phyloP scores from a whole-genome alignment of 2,113 vertebrate genomes.

The Oreochromis spilurus region DNA sequence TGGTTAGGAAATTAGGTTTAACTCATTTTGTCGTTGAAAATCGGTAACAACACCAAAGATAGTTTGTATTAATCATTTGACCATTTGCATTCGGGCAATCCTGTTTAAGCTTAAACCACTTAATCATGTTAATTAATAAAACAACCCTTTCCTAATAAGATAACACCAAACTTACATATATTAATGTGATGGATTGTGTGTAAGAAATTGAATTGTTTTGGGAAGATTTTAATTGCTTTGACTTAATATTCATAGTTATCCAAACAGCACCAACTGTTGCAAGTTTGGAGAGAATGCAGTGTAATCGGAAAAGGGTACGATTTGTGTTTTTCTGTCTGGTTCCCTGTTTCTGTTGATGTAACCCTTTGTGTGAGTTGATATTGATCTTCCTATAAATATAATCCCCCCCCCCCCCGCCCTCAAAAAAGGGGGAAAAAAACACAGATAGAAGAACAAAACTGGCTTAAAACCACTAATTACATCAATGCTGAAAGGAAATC shows the following conservation, averaged over 20 bases:
- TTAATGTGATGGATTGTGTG: slow-evolving; percentile 50
- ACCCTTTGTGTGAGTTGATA: slow-evolving; percentile 67
- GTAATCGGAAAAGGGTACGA: not conserved
- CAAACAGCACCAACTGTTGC: slow-evolving; percentile 13
- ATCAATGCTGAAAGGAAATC: slow-evolving; percentile 87
- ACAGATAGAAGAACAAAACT: slow-evolving; percentile 64
- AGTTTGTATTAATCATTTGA: slow-evolving; percentile 45
- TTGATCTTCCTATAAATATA: slow-evolving; percentile 84
- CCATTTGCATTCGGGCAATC: slow-evolving; percentile 24
- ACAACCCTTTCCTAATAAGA: slow-evolving; percentile 38
- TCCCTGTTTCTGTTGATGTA: slow-evolving; percentile 2
- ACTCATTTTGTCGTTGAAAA: slow-evolving; percentile 9
- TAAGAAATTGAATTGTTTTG: slow-evolving; percentile 28
- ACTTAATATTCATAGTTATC: slow-evolving; percentile 31
- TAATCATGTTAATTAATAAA: slow-evolving; percentile 59
- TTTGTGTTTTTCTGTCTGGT: not conserved
- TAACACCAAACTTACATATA: slow-evolving; percentile 25
- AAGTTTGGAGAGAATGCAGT: not conserved
- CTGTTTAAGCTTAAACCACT: slow-evolving; percentile 18
- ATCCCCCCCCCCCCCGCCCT: slow-evolving; percentile 14
- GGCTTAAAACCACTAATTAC: slow-evolving; percentile 87
- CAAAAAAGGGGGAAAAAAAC: slow-evolving; percentile 8
- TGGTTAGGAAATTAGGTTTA: slow-evolving; percentile 14
- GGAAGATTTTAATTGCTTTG: slow-evolving; percentile 27
- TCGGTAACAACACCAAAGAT: slow-evolving; percentile 4